Evolutionary conservation across 2,113 vertebrate genomes (phyloP), one percentile per base, ranked within the genome.

Genomic region (Lagopus leucura): DNA sequence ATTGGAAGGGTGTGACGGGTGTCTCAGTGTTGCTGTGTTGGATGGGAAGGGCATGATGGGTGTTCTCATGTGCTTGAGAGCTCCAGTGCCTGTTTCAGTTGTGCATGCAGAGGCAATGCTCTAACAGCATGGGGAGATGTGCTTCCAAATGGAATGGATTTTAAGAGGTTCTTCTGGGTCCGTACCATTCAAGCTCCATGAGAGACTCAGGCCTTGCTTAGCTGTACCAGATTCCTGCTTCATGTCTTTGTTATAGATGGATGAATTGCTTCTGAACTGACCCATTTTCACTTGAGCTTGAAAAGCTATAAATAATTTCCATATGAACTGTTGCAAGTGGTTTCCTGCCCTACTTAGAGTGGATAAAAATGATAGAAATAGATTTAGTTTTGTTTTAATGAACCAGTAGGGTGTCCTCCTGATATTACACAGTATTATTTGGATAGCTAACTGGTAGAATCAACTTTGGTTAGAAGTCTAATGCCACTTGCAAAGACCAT

Each of bases 11-110:
- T 20, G 2, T 25, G 19, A 32, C 61, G 74, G 28, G 38, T 52
- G 0, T 79, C 27, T 8, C 36, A 0, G 1, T 2, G 3, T 28
- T 25, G 24, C 24, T 52, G 50, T 8, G 50, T 52, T 27, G 50
- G 24, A 52, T 52, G 13, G 24, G 27, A 30, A 17, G 14, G 52
- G 27, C 6, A 12, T 30, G 27, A 17, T 30, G 15, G 9, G 12
- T 54, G 14, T 28, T 12, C 16, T 43, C 0, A 1, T 3, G 3
- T 25, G 13, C 43, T 63, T 32, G 16, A 40, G 34, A 72, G 47
- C 86, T 89, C 54, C 14, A 57, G 54, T 48, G 72, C 43, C 50
- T 50, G n/a, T 38, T 58, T 42, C 32, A 64, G 11, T 32, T 25
- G 28, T 2, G 0, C 48, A 2, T 18, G 8, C 18, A 8, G 82